Evolutionary conservation across 2,113 vertebrate species (phyloP), one percentile per base, ranked within the genome.

Genomic region (Sylvia atricapilla): DNA sequence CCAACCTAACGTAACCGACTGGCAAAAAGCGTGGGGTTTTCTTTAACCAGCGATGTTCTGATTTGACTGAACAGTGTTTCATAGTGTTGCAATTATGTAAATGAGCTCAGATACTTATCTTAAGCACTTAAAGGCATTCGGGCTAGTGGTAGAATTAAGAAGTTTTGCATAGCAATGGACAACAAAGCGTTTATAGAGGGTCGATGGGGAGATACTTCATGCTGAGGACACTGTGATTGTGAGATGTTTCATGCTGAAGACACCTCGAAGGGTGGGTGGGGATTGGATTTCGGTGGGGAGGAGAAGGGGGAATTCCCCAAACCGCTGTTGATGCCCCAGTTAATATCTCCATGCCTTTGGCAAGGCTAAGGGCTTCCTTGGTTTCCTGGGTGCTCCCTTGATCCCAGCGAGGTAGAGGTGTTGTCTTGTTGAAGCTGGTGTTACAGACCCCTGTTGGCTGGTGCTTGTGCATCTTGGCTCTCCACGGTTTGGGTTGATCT

Each of bases 31-130:
- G 0, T 62, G 67, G 70, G 56, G 5, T 58, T 69, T 87, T 53
- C 81, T 92, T 81, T 59, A 79, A 85, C 90, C 50, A 56, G 13
- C 44, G 17, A 19, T 9, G 56, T 90, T 96, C 89, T 90, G 72
- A 96, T 95, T 95, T 96, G 96, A 89, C 80, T 81, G 92, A 94
- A n/a, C 10, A 37, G 94, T 81, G n/a, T 97, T 96, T 97, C 92
- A 77, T 95, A 81, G 96, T 72, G 89, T 94, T 90, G 91, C 89
- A 90, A 84, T 97, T 95, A 97, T 95, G 95, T 87, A 89, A 93
- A 96, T 87, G 33, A 93, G 84, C 55, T 59, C 19, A 80, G 96
- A 89, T 96, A 18, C 49, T 97, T 97, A 96, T 95, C 94, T 96
- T 84, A 52, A 87, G 75, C 76, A 69, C 78, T 95, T 72, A 49